A percentile compares a stretch with the other conserved stretches of the same genome.
phyloP scores from a whole-genome alignment of 2,113 vertebrate genomes.

The Gadus macrocephalus region DNA sequence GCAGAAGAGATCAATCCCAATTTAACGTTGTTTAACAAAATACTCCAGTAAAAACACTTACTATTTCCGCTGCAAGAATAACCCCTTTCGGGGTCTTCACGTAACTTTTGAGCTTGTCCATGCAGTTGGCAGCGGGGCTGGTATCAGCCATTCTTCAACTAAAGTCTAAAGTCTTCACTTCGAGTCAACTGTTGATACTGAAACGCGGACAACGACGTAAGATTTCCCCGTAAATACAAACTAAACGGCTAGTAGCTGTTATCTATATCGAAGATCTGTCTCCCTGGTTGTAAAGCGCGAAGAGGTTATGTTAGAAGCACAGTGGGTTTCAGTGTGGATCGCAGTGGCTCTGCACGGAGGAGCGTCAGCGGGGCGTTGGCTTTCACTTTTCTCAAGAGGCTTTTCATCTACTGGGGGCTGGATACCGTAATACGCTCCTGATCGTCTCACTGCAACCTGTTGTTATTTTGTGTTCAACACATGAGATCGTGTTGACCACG shows the following conservation, averaged over 20 bases:
- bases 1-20: neutral
- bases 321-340: too few species aligned
- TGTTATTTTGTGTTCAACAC: too few species aligned
- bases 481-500: too few species aligned
- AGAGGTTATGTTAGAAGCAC: neutral
- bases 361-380: conserved; percentile 50
- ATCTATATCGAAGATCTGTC: too few species aligned
- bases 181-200: too few species aligned
- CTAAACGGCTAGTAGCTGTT: neutral
- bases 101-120: conserved; percentile 65
- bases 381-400: conserved; percentile 27
- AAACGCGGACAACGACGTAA: too few species aligned
- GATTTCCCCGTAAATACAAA: neutral
- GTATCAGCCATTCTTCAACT: conserved; percentile 61
- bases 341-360: too few species aligned
- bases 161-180: neutral
- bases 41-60: conserved; percentile 50
- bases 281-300: too few species aligned
- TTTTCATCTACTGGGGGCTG: too few species aligned
- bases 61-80: conserved; percentile 67
- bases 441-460: too few species aligned
- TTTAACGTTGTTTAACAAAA: neutral
- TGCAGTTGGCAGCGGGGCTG: neutral
- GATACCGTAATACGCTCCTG: too few species aligned
- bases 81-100: conserved; percentile 63